Base-by-base conservation (phyloP, 2,888 invertebrate genomes). In the Cheilosia scutellata region DNA sequence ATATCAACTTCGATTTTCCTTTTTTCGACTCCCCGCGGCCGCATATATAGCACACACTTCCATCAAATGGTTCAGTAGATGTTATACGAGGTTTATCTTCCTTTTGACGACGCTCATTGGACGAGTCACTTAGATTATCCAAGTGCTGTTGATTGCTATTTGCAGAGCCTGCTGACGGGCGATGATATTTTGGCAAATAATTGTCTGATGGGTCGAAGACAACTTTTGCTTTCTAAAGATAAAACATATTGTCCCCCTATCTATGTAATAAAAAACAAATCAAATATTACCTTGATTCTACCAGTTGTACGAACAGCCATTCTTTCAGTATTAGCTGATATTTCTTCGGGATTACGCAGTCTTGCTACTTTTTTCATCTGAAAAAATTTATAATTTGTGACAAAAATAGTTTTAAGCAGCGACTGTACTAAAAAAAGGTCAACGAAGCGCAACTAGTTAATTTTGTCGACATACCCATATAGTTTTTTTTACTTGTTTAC, bases 141-240 rank as follows among this genome's bases (percentile, higher is more conserved):
- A 72, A 82, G 1, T 57, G 70, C 5, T 42, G 70, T 3, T 42
- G 77, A 63, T 62, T 77, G 20, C 68, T 82, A 40, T 63, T 72
- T 27, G 63, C 63, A 58, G 71, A 77, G 5, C 76, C 57, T n/a
- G 88, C 53, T 47, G 87, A 82, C 5, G 72, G 70, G 20, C 88
- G 88, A 53, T 89, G 88, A 53, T 90, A 88, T 66, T 90, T 91
- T 9, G 96, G 96, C 44, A 96, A 93, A 91, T 96, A 96, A 88
- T 95, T 96, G 89, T 97, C 96, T 0, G 97, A 97, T 2, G 97
- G 97, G 92, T 97, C 97, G 90, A 97, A 97, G 0, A 97, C 96
- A 90, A 96, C 96, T 90, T 96, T 96, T 0, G 96, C 96, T 93
- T 96, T 95, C 95, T 96, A 78, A 7, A 75, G 44, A 44, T 40